Base-by-base conservation (phyloP, 1,140 invertebrate genomes). In the Drosophila ogumai region DNA sequence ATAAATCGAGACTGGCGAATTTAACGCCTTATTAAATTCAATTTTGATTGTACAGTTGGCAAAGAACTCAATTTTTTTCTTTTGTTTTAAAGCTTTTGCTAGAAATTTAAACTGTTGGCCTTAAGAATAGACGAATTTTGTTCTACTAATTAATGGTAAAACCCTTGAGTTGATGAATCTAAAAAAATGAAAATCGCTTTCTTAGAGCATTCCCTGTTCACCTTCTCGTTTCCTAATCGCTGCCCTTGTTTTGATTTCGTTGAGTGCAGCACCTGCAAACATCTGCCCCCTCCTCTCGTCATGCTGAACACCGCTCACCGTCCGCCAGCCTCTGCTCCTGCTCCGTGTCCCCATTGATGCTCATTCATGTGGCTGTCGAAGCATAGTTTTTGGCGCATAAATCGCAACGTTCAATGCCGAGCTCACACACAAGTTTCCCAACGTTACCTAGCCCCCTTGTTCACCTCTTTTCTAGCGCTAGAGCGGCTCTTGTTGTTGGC, bases 381-480 rank as follows among this genome's bases (percentile, higher is more conserved):
- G 85, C 86, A 88, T 88, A 90, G 85, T 90, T 90, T 90, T 90
- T 90, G 85, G 86, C 85, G 85, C 85, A 90, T 90, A 90, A 90
- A 90, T 90, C 85, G 84, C 79, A 81, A 69, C 81, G 74, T 90
- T 90, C 85, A 90, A 90, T 90, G 78, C 78, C 78, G 73, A 65
- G 61, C 66, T 67, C 63, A 25, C 49, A 58, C 54, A 41, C 47
- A 52, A 54, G 17, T 71, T 47, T 57, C 36, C 28, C 32, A 17
- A 52, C 40, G 32, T 3, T 10, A 36, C 38, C 28, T n/a, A 2
- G 12, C 52, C 47, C 44, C 31, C 17, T 8, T 9, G 4, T 46
- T 54, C 46, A 52, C 46, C 61, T 55, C 31, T 55, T 40, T 36
- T n/a, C 47, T 32, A 17, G 38, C 44, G 19, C 43, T 38, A 52